Evolutionary conservation across 1,140 invertebrate genomes (phyloP), one percentile per base, ranked within the genome.

Genomic region (Chrysomallon squamiferum): DNA sequence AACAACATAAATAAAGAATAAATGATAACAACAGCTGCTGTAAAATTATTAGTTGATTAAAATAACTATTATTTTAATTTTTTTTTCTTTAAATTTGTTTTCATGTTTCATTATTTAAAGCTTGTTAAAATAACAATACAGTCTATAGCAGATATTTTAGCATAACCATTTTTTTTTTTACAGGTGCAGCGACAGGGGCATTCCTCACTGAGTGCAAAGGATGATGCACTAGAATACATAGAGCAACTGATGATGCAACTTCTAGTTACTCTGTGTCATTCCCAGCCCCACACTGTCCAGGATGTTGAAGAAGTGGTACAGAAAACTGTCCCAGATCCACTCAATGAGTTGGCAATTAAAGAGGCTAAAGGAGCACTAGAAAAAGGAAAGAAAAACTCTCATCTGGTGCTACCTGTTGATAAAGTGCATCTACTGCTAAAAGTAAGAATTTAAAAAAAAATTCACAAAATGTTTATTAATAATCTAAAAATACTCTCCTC

Each of bases 271-370:
- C 88, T 98, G 32, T 96, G 94, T 86, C 91, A 92, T 69, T 93
- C 94, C 45, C 84, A 88, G 47, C 91, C 93, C 52, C 88, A 89
- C 70, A 83, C 78, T 15, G 80, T 86, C 13, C 80, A 85, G 61
- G 95, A 97, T 88, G 92, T 98, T 61, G 95, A 97, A 83, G 94
- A 97, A 73, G 88, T 95, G 73, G 94, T 98, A 18, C 90, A 91
- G 71, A 92, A 92, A 69, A 95, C 93, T 35, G 97, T 98, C 88
- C 95, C 95, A 0, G 92, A 91, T 32, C 95, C 95, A 0, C 93
- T 98, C 73, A 94, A 97, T 82, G 91, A 91, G 77, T 97, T 95
- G 93, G 94, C 95, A 20, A 89, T 96, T 22, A 89, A 89, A 69
- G 95, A 97, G 82, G 95, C 95, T 1, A 91, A 92, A 71, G 91